These are phyloP conservation scores for Periplaneta americana DNA, from an alignment of 1,140 invertebrate species.

Conservation along the genomic window DNA sequence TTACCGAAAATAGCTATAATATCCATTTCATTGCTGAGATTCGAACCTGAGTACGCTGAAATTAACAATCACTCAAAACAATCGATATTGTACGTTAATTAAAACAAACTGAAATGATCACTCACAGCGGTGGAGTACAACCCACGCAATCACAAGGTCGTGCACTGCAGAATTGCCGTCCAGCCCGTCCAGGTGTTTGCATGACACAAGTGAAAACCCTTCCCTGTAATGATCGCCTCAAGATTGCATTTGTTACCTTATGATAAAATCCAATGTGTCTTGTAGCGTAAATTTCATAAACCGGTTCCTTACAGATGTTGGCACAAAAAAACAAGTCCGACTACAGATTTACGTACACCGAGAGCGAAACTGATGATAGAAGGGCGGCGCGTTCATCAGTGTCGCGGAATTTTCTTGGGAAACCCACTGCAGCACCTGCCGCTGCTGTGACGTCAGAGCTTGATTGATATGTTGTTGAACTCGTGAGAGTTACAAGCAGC, in stretches of 20 bases:
- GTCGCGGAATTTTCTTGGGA: neutral
- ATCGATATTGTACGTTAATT: no score
- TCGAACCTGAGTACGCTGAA: no score
- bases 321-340: neutral
- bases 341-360: neutral
- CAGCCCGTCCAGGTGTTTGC: no score
- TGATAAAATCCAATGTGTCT: neutral
- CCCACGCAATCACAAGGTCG: neutral
- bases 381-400: neutral
- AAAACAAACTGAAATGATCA: no score
- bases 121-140: neutral
- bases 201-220: neutral
- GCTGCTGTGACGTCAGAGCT: neutral
- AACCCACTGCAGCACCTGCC: no score
- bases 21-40: no score
- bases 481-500: neutral
- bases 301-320: neutral
- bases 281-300: neutral
- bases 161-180: neutral
- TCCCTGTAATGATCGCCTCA: neutral
- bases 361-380: neutral
- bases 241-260: neutral
- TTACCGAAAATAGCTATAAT: no score
- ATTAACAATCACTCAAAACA: no score
- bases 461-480: neutral